A percentile compares a stretch with the other conserved stretches of the same genome.
Evolutionary conservation across 2,113 vertebrate species (phyloP).

Genomic region (Xenus cinereus): DNA sequence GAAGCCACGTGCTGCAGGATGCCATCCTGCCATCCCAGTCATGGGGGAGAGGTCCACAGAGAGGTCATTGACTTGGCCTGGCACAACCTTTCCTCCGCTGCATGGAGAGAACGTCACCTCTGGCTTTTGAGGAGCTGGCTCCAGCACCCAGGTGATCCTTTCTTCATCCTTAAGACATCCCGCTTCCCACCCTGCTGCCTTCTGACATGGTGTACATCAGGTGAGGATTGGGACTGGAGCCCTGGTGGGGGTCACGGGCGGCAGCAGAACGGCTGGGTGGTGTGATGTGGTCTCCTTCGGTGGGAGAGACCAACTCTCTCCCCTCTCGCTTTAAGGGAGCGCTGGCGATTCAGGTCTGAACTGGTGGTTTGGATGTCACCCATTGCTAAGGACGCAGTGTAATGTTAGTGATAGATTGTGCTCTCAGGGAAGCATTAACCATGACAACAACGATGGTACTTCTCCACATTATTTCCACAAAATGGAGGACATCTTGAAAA

Average conservation of each 20-base stretch:
- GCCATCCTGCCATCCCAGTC: no score
- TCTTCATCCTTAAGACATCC: rapidly evolving
- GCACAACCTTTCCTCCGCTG: not conserved
- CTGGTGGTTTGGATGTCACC: not conserved
- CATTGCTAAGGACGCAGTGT: not conserved
- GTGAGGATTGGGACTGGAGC: rapidly evolving
- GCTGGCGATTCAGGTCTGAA: not conserved
- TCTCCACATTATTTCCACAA: not conserved
- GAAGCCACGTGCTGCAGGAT: rapidly evolving
- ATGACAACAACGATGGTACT: rapidly evolving
- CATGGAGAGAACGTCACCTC: not conserved
- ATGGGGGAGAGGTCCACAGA: not conserved
- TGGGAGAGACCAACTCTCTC: not conserved
- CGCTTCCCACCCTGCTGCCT: rapidly evolving
- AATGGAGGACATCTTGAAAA: not conserved
- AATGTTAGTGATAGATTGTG: not conserved
- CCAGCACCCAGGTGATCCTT: not conserved
- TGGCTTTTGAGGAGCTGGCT: not conserved
- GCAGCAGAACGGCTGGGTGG: not conserved
- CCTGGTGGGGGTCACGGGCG: rapidly evolving
- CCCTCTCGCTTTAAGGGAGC: not conserved
- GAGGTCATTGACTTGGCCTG: not conserved
- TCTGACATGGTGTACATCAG: rapidly evolving
- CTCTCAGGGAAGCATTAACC: not conserved
- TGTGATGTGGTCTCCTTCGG: rapidly evolving